Evolutionary conservation across 2,888 invertebrate genomes (phyloP).

Genomic region (Lapara coniferarum): DNA sequence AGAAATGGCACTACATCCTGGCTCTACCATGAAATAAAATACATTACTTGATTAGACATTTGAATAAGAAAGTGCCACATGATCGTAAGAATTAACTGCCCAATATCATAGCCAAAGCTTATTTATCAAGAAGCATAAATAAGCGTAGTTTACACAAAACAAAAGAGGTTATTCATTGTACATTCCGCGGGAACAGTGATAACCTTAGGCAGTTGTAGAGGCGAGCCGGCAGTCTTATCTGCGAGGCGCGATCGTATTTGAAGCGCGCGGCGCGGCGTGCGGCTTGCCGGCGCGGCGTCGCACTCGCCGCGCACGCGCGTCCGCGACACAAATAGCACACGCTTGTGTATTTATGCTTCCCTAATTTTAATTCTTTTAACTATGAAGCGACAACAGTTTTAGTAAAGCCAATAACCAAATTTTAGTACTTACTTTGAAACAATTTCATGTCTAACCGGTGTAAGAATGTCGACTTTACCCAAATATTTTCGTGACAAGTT

Average conservation of each 20-base stretch:
- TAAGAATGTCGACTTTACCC: neutral
- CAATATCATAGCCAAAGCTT: constrained; percentile 4
- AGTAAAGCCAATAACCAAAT: neutral
- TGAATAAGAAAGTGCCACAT: neutral
- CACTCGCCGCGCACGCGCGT: constrained; percentile 57
- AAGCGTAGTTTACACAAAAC: neutral
- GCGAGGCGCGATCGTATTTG: constrained; percentile 30
- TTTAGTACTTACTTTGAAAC: too few relatives aligned
- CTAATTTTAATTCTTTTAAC: constrained; percentile 56
- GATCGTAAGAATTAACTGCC: constrained; percentile 3
- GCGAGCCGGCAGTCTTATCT: constrained; percentile 28
- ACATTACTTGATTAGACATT: too few relatives aligned
- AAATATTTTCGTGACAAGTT: neutral
- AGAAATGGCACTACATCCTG: too few relatives aligned
- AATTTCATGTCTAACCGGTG: neutral
- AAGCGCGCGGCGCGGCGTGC: constrained; percentile 34
- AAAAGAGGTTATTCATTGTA: constrained; percentile 20
- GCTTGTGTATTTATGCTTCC: constrained; percentile 70
- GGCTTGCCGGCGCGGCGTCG: constrained; percentile 29
- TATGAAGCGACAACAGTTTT: constrained; percentile 8
- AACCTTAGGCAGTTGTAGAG: constrained; percentile 23
- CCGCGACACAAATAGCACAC: constrained; percentile 70
- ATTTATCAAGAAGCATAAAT: constrained; percentile 4
- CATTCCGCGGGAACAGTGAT: constrained; percentile 12
- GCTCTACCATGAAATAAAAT: too few relatives aligned